Conservation (phyloP, 2,888 invertebrate genomes). For the Eupelmus urozonus region DNA sequence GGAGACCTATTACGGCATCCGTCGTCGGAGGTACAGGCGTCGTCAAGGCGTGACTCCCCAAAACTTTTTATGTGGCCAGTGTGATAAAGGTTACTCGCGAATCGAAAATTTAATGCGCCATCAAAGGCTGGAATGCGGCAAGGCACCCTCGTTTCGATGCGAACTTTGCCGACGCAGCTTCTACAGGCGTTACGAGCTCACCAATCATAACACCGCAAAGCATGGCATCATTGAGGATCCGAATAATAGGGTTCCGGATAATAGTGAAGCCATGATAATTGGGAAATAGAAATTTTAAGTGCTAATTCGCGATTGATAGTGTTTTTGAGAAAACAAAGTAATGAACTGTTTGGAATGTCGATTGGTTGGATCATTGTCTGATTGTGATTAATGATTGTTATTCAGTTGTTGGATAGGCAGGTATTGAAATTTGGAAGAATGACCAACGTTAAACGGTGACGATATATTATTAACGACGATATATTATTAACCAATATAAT, state of each 20-base stretch:
- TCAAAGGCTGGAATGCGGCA: slow-evolving; percentile 75
- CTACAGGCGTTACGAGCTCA: slow-evolving; percentile 78
- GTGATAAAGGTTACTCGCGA: slow-evolving; percentile 75
- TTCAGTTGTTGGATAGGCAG: too few species aligned
- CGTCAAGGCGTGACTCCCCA: slow-evolving; percentile 13
- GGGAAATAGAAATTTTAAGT: too few species aligned
- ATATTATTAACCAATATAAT: too few species aligned
- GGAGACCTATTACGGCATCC: not conserved
- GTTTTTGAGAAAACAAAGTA: too few species aligned
- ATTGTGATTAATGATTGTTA: too few species aligned
- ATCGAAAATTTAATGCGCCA: slow-evolving; percentile 75
- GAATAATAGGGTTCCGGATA: too few species aligned
- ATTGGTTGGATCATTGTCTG: not conserved
- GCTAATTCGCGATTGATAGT: too few species aligned
- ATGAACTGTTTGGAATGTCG: not conserved
- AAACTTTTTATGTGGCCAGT: slow-evolving; percentile 74
- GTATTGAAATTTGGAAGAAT: too few species aligned
- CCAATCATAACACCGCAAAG: slow-evolving; percentile 76
- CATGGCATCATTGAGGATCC: slow-evolving; percentile 64
- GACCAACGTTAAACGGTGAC: too few species aligned
- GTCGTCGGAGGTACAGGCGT: not conserved
- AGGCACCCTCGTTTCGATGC: slow-evolving; percentile 64
- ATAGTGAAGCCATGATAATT: too few species aligned
- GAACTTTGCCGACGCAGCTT: slow-evolving; percentile 72
- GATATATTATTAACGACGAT: too few species aligned